These are phyloP conservation scores for Atrina japonica DNA, from an alignment of 2,888 invertebrate genomes.

Conservation along the genomic window DNA sequence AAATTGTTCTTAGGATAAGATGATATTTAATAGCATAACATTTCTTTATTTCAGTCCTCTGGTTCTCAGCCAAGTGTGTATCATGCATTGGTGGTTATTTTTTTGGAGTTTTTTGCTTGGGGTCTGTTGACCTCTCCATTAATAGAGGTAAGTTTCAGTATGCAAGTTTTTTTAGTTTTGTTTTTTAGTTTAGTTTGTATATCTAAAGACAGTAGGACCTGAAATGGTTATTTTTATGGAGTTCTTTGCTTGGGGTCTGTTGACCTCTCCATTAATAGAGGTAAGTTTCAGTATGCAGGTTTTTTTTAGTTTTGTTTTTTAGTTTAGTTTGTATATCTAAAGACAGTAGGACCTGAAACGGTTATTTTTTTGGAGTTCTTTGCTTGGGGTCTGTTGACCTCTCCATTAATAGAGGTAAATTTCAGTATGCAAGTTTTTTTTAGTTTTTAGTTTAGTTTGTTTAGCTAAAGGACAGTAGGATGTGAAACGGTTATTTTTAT, in stretches of 20 bases:
- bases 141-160: slow-evolving; percentile 89
- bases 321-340: too few species aligned
- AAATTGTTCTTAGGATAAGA: too few species aligned
- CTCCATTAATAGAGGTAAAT: slow-evolving; percentile 94
- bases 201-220: too few species aligned
- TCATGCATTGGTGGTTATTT: slow-evolving; percentile 99
- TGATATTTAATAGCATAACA: too few species aligned
- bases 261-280: slow-evolving; percentile 98
- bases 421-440: too few species aligned
- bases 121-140: slow-evolving; percentile 98
- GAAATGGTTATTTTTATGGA: slow-evolving; percentile 99
- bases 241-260: slow-evolving; percentile 99
- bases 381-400: slow-evolving; percentile 99
- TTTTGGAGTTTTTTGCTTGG: slow-evolving; percentile 99
- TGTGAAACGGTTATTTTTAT: slow-evolving; percentile 99
- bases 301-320: too few species aligned
- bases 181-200: too few species aligned
- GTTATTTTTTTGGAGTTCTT: slow-evolving; percentile 99
- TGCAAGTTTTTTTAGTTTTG: too few species aligned
- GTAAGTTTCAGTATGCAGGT: too few species aligned
- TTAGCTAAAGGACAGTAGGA: too few species aligned
- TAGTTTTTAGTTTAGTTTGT: too few species aligned
- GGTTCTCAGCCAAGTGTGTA: slow-evolving; percentile 91
- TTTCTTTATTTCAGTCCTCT: slow-evolving; percentile 68
- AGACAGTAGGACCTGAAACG: too few species aligned